Conservation (phyloP, 2,113 vertebrate genomes). For the Sinocyclocheilus rhinocerous region DNA sequence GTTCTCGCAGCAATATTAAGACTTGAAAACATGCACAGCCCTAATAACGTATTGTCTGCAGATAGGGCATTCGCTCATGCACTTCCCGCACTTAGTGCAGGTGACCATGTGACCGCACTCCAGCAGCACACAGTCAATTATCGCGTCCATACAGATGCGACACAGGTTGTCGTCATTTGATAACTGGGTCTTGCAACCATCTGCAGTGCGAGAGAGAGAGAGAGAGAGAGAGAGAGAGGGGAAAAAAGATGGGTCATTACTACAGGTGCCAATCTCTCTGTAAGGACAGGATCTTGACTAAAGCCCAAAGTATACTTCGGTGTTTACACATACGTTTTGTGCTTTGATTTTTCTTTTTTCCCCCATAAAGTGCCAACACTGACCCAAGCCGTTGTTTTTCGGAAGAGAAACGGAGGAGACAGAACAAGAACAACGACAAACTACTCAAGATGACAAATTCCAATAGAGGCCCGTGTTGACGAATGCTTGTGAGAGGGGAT, state of each 20-base stretch:
- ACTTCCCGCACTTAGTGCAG: constrained; percentile 96
- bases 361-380: too few species aligned
- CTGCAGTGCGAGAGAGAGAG: constrained; percentile 62
- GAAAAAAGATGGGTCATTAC: not conserved
- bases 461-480: too few species aligned
- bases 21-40: constrained; percentile 97
- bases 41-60: constrained; percentile 96
- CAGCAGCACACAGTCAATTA: constrained; percentile 96
- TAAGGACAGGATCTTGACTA: not conserved
- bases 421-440: too few species aligned
- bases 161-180: constrained; percentile 88
- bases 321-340: too few species aligned
- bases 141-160: constrained; percentile 96
- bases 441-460: too few species aligned
- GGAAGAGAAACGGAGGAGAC: too few species aligned
- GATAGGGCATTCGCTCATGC: constrained; percentile 98
- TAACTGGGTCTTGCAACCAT: constrained; percentile 79
- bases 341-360: too few species aligned
- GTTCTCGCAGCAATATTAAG: constrained; percentile 70
- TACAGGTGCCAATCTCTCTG: not conserved
- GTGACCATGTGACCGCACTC: constrained; percentile 71
- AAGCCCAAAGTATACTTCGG: too few species aligned
- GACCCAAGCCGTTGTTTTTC: too few species aligned
- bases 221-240: not conserved
- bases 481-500: too few species aligned